Conservation (phyloP, 2,113 vertebrate genomes). For the Rhynchopsitta pachyrhyncha region DNA sequence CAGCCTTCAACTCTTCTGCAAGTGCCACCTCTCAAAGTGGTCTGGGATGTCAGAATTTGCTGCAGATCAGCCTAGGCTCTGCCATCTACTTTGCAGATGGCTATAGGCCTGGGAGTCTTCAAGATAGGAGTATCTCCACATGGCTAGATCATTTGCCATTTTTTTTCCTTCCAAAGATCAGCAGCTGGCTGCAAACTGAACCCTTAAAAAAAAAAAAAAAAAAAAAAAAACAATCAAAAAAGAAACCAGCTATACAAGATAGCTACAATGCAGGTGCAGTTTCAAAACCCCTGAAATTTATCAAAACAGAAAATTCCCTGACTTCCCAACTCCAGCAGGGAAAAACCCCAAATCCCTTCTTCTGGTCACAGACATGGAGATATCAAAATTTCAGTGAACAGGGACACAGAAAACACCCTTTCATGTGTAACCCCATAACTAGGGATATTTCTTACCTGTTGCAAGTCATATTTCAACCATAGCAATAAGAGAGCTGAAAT, state of each 20-base stretch:
- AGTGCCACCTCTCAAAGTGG: background rate
- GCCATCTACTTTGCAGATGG: background rate
- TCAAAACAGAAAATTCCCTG: background rate
- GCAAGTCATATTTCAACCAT: background rate
- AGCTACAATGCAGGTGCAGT: background rate
- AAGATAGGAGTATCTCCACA: background rate
- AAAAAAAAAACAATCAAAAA: too few species aligned
- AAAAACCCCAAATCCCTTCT: background rate
- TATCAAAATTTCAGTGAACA: background rate
- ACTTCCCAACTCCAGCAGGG: fast-evolving
- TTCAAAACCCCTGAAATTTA: background rate
- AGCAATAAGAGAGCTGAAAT: background rate
- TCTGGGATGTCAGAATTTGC: background rate
- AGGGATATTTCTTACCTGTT: background rate
- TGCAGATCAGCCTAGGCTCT: background rate
- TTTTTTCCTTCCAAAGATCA: background rate
- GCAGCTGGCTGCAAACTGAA: background rate
- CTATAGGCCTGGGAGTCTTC: background rate
- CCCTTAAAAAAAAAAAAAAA: background rate
- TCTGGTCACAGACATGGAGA: background rate
- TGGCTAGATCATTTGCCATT: background rate
- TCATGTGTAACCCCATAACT: background rate
- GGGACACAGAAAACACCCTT: background rate
- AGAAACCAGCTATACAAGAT: background rate
- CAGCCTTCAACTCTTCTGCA: background rate